Evolutionary conservation across 2,888 invertebrate species (phyloP).

Genomic region (Napeogenes sylphis): DNA sequence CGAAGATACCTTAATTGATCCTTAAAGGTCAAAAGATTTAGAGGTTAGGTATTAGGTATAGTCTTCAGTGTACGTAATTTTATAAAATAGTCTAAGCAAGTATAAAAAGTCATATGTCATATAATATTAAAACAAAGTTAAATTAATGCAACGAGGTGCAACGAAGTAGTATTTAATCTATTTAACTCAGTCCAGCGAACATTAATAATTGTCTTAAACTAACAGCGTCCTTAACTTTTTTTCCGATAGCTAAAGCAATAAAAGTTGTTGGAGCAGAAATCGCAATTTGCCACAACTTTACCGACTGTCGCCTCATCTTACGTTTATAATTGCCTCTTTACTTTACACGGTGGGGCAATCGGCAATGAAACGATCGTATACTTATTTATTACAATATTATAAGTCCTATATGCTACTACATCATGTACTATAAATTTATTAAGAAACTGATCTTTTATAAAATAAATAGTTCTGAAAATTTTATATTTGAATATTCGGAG

Average conservation of each 20-base stretch:
- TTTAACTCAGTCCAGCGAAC: constrained; percentile 17
- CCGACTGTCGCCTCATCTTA: constrained; percentile 38
- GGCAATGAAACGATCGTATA: background rate
- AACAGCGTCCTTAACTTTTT: constrained; percentile 30
- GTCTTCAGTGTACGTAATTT: no score
- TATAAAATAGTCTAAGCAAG: no score
- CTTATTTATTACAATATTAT: background rate
- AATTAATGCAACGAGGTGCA: background rate
- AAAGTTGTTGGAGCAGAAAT: constrained; percentile 62
- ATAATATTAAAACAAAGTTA: background rate
- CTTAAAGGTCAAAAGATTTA: no score
- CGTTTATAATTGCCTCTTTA: constrained; percentile 44
- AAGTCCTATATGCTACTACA: no score
- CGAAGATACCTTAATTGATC: no score
- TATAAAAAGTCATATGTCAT: background rate
- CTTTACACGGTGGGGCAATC: background rate
- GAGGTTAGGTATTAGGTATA: no score
- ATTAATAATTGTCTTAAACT: constrained; percentile 24
- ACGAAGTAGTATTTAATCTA: constrained; percentile 14
- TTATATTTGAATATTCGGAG: no score
- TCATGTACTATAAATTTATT: no score
- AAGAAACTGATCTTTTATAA: no score
- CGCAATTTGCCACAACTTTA: constrained; percentile 52
- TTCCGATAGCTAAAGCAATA: constrained; percentile 53
- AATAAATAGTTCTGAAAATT: no score